Conservation (phyloP, 2,113 vertebrate genomes). For the Formicarius rufipectus region DNA sequence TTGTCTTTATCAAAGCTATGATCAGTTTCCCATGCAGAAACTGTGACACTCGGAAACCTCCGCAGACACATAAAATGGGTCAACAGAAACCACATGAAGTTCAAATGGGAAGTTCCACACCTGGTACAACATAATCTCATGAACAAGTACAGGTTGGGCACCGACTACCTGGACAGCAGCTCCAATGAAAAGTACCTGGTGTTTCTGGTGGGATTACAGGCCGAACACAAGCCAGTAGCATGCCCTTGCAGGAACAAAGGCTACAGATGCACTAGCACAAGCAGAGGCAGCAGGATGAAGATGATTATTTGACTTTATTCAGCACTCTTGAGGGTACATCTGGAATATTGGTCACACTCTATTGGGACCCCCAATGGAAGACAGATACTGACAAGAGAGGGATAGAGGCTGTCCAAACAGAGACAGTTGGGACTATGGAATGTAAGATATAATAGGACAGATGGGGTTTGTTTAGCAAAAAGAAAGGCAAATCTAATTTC, state of each 20-base stretch:
- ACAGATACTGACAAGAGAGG: neutral
- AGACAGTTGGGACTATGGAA: neutral
- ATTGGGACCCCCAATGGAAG: neutral
- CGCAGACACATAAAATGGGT: neutral
- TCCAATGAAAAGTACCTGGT: neutral
- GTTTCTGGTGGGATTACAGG: neutral
- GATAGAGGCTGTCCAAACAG: neutral
- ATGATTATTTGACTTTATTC: neutral
- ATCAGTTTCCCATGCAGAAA: neutral
- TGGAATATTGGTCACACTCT: neutral
- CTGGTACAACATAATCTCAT: neutral
- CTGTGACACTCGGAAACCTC: neutral
- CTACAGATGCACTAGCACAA: neutral
- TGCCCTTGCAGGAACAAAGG: neutral
- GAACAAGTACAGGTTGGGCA: neutral
- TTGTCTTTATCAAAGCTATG: neutral
- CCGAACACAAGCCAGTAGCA: rapidly evolving
- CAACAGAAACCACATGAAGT: neutral
- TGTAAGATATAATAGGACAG: neutral
- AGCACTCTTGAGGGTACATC: neutral
- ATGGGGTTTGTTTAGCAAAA: neutral
- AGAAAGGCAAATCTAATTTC: neutral
- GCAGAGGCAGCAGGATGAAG: neutral
- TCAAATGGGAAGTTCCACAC: neutral
- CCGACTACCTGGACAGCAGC: neutral